Percentiles rank a stretch among this genome's conserved stretches.
These are phyloP conservation scores for Agrilus cyanescens DNA, from an alignment of 2,888 invertebrate genomes.

Conservation along the genomic window DNA sequence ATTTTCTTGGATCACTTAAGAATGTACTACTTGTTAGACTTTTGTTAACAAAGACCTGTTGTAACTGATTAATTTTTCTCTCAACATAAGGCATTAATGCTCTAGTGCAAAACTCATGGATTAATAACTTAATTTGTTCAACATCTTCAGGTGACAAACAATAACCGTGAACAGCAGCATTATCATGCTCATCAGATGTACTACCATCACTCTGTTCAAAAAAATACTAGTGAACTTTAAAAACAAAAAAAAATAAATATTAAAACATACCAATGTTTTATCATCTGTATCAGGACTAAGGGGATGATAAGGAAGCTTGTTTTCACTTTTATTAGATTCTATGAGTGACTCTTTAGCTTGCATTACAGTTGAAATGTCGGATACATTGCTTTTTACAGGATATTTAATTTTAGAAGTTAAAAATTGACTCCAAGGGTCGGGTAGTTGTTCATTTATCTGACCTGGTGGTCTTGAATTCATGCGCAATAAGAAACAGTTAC, in stretches of 20 bases:
- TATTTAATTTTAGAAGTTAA: constrained; percentile 43
- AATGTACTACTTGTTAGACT: constrained; percentile 90
- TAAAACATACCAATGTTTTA: constrained; percentile 19
- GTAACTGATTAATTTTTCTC: constrained; percentile 67
- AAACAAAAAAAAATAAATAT: not conserved
- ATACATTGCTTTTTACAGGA: constrained; percentile 15
- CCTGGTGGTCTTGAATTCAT: constrained; percentile 70
- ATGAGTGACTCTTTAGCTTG: constrained; percentile 38
- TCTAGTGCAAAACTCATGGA: constrained; percentile 77
- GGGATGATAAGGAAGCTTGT: constrained; percentile 48
- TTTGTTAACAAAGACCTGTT: constrained; percentile 70
- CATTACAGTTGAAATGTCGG: constrained; percentile 9
- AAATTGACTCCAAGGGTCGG: constrained; percentile 79
- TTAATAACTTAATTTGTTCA: constrained; percentile 70
- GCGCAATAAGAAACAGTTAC: constrained; percentile 78
- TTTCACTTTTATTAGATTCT: constrained; percentile 34
- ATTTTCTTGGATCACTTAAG: constrained; percentile 87
- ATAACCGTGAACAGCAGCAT: constrained; percentile 48
- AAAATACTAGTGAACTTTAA: not conserved
- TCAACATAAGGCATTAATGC: constrained; percentile 88
- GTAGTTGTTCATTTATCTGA: constrained; percentile 43
- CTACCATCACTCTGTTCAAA: not conserved
- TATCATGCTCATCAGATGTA: constrained; percentile 3
- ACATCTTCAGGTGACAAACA: constrained; percentile 73
- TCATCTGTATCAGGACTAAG: constrained; percentile 57